Conservation (phyloP, 2,113 vertebrate genomes). For the Machaerirhynchus nigripectus region DNA sequence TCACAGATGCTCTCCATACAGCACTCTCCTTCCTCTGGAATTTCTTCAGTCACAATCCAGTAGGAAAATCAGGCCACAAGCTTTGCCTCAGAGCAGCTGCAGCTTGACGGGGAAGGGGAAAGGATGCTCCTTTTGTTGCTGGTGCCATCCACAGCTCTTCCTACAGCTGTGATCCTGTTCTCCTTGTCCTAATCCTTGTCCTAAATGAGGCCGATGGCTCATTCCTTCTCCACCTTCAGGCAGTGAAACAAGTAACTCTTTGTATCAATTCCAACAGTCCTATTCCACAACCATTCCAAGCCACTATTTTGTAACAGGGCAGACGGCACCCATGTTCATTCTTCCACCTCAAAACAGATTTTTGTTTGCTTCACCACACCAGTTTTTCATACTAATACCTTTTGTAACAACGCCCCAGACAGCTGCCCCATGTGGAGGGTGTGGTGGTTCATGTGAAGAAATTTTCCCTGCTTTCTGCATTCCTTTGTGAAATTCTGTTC, state of each 20-base stretch:
- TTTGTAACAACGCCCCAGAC: rapidly evolving
- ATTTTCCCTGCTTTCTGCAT: not conserved
- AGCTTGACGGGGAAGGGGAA: not conserved
- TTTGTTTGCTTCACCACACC: not conserved
- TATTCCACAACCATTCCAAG: not conserved
- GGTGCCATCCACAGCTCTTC: not conserved
- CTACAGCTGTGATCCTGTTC: not conserved
- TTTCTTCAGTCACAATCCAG: not conserved
- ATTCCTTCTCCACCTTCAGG: not conserved
- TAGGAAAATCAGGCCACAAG: not conserved
- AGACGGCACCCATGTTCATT: not conserved
- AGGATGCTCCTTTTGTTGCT: not conserved
- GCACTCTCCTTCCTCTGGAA: not conserved
- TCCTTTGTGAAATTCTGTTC: not conserved
- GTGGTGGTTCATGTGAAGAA: not conserved
- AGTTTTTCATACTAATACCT: not conserved
- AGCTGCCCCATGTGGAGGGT: not conserved
- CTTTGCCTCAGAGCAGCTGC: not conserved
- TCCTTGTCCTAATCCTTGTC: not conserved
- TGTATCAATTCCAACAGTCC: not conserved
- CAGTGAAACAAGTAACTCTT: not conserved
- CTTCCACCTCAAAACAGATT: not conserved
- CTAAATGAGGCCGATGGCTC: rapidly evolving
- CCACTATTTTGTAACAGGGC: not conserved
- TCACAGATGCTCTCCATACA: not conserved